These are phyloP conservation scores for Gnathonemus longibarbis DNA, from an alignment of 2,113 vertebrate species.

Conservation along the genomic window DNA sequence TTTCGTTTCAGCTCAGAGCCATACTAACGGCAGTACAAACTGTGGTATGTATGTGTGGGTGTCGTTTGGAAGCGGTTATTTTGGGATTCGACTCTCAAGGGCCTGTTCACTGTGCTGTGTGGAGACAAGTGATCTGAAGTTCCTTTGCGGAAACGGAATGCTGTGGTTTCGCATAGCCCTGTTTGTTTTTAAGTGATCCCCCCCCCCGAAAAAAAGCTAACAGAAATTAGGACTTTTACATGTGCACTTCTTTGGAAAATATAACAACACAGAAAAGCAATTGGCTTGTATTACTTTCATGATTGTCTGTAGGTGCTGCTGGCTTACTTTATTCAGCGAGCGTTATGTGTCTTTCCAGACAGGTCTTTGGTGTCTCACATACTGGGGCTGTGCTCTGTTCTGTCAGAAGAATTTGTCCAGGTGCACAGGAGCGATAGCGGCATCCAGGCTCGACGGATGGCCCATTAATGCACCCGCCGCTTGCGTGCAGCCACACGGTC, in stretches of 20 bases:
- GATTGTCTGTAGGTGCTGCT: not conserved
- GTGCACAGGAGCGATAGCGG: not conserved
- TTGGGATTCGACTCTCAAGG: conserved; percentile 5
- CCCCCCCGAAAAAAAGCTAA: not conserved
- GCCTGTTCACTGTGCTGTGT: not conserved
- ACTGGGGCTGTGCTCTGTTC: not conserved
- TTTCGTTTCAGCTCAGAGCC: not conserved
- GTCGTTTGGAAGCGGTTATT: conserved; percentile 8
- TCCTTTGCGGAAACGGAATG: not conserved
- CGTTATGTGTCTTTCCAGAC: not conserved
- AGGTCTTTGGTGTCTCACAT: not conserved
- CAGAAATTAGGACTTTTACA: conserved; percentile 3
- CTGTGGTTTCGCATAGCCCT: not conserved
- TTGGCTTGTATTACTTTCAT: not conserved
- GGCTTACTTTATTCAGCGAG: not conserved
- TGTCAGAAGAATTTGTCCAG: not conserved
- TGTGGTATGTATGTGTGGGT: conserved; percentile 23
- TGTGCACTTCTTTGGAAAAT: not conserved
- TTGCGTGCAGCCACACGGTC: not conserved
- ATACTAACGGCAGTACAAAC: conserved; percentile 1
- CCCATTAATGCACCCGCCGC: not conserved
- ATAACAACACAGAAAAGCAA: not conserved
- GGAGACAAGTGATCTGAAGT: not conserved
- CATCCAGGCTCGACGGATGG: not conserved
- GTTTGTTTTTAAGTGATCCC: not conserved